Conservation (phyloP, 2,888 invertebrate genomes). For the Drosophila pseudotakahashii region DNA sequence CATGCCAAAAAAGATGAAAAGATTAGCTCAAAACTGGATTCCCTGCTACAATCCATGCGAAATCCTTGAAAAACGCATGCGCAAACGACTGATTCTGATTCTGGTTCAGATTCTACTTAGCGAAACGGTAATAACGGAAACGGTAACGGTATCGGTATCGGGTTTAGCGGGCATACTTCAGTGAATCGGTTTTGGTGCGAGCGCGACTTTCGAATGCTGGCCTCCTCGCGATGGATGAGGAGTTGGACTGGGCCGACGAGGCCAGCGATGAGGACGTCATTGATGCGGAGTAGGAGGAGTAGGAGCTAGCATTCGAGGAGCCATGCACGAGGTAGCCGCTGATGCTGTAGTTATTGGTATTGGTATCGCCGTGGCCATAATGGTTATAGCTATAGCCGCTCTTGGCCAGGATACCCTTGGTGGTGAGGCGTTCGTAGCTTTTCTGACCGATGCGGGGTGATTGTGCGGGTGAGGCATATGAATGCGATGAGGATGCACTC, state of each 20-base stretch:
- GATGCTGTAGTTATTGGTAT: conserved; percentile 58
- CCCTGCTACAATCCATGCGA: conserved; percentile 21
- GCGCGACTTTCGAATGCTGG: conserved; percentile 71
- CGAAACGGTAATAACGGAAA: conserved; percentile 28
- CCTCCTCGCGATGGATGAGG: conserved; percentile 59
- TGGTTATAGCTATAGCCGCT: neutral
- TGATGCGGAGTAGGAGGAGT: conserved; percentile 70
- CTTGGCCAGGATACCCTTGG: conserved; percentile 76
- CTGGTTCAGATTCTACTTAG: conserved; percentile 18
- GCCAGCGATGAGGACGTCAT: conserved; percentile 64
- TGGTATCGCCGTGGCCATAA: conserved; percentile 4
- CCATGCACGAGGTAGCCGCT: conserved; percentile 73
- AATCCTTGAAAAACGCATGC: conserved; percentile 47
- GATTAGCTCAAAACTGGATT: neutral
- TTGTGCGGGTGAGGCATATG: conserved; percentile 68
- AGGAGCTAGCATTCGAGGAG: conserved; percentile 62
- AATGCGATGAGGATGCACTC: conserved; percentile 55
- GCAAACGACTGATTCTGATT: conserved; percentile 24
- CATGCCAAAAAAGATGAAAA: conserved; percentile 26
- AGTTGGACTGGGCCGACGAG: conserved; percentile 51
- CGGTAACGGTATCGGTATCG: conserved; percentile 27
- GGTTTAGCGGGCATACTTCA: conserved; percentile 81
- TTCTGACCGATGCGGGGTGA: conserved; percentile 49
- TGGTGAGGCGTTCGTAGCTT: conserved; percentile 66
- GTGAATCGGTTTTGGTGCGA: conserved; percentile 82